Evolutionary conservation across 2,888 invertebrate species (phyloP).

Genomic region (Athrips mouffetella): DNA sequence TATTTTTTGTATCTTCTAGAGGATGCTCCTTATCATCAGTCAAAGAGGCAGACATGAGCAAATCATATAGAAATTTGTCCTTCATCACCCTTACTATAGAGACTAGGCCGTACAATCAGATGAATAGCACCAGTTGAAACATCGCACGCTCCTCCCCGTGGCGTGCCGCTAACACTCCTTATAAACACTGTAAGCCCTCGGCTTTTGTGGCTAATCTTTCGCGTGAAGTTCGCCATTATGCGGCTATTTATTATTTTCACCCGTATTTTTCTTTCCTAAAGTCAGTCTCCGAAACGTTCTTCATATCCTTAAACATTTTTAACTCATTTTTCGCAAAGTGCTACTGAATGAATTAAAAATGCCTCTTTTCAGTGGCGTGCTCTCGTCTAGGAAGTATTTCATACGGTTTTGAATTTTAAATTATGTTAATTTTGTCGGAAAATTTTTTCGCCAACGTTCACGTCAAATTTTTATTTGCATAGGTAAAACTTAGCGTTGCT

Average conservation of each 20-base stretch:
- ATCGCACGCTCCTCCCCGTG: conserved; percentile 38
- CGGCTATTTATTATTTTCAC: conserved; percentile 73
- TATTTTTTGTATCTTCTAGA: too few species aligned
- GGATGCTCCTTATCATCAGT: too few species aligned
- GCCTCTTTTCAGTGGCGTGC: conserved; percentile 54
- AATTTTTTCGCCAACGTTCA: conserved; percentile 37
- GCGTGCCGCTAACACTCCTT: conserved; percentile 70
- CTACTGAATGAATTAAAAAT: conserved; percentile 60
- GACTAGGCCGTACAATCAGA: too few species aligned
- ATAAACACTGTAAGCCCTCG: conserved; percentile 75
- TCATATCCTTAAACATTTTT: conserved; percentile 55
- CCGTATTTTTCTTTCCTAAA: conserved; percentile 64
- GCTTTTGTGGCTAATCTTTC: conserved; percentile 76
- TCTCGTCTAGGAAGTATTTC: conserved; percentile 56
- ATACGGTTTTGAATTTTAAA: conserved; percentile 65
- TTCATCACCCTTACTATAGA: too few species aligned
- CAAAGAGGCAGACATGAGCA: too few species aligned
- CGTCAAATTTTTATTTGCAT: conserved; percentile 36
- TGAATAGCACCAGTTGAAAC: too few species aligned
- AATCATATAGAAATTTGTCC: too few species aligned
- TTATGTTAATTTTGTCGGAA: conserved; percentile 55
- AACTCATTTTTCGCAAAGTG: conserved; percentile 44
- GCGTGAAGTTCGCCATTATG: conserved; percentile 75
- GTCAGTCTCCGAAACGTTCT: conserved; percentile 50
- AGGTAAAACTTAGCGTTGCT: conserved; percentile 28